Conservation (phyloP, 2,113 vertebrate genomes). For the Centropus bengalensis region DNA sequence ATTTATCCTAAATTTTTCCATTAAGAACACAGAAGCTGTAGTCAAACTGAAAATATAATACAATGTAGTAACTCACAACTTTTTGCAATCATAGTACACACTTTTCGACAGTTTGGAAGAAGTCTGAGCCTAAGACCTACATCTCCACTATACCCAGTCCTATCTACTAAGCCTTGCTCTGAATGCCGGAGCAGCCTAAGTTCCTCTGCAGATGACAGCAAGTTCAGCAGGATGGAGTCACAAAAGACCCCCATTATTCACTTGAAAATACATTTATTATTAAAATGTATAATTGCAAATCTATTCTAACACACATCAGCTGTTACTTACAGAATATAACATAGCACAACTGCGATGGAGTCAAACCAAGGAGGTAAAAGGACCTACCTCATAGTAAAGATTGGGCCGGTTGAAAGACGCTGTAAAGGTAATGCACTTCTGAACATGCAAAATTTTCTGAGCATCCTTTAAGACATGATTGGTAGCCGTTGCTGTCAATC, state of each 20-base stretch:
- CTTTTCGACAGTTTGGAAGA: neutral
- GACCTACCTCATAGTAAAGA: constrained; percentile 91
- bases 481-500: constrained; percentile 95
- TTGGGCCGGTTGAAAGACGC: constrained; percentile 94
- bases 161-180: neutral
- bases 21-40: neutral
- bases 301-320: neutral
- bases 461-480: constrained; percentile 90
- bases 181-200: neutral
- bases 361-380: neutral
- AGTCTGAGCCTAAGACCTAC: neutral
- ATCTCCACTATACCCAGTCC: neutral
- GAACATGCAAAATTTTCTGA: constrained; percentile 89
- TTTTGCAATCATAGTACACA: neutral
- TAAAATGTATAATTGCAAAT: neutral
- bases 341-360: neutral
- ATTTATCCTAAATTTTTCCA: neutral
- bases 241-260: neutral
- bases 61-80: neutral
- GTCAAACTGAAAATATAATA: neutral
- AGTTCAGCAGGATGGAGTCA: neutral
- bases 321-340: neutral
- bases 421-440: constrained; percentile 86
- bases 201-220: neutral
- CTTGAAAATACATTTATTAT: neutral